These are phyloP conservation scores for Apamea sordens DNA, from an alignment of 2,888 invertebrate species.

Conservation along the genomic window DNA sequence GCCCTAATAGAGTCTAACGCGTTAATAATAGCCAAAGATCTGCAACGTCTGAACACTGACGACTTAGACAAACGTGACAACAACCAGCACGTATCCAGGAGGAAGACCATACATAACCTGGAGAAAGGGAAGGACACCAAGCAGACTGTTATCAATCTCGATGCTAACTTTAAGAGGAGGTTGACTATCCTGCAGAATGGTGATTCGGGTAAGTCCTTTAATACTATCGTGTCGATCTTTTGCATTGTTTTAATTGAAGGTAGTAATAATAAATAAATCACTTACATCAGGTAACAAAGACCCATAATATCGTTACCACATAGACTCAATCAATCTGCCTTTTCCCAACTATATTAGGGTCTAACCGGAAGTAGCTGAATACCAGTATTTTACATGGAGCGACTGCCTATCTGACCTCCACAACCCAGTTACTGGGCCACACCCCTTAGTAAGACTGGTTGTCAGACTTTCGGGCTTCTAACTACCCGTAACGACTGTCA, in stretches of 20 bases:
- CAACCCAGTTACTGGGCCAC: no score
- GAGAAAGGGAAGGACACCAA: constrained; percentile 95
- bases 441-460: background rate
- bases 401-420: no score
- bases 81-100: constrained; percentile 93
- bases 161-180: constrained; percentile 97
- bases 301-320: background rate
- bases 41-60: constrained; percentile 95
- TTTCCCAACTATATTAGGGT: no score
- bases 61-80: constrained; percentile 92
- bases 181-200: constrained; percentile 95
- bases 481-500: no score
- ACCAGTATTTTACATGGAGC: no score
- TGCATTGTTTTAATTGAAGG: background rate
- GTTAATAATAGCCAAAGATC: constrained; percentile 96
- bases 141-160: constrained; percentile 96
- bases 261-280: background rate
- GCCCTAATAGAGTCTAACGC: constrained; percentile 96
- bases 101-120: constrained; percentile 96
- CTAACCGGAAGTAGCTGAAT: no score
- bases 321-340: no score
- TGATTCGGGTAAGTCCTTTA: constrained; percentile 83
- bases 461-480: no score
- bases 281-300: background rate
- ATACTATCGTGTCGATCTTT: background rate